phyloP scores from a whole-genome alignment of 2,797 vertebrate genomes.

The Poeciliopsis paucimaculata region DNA sequence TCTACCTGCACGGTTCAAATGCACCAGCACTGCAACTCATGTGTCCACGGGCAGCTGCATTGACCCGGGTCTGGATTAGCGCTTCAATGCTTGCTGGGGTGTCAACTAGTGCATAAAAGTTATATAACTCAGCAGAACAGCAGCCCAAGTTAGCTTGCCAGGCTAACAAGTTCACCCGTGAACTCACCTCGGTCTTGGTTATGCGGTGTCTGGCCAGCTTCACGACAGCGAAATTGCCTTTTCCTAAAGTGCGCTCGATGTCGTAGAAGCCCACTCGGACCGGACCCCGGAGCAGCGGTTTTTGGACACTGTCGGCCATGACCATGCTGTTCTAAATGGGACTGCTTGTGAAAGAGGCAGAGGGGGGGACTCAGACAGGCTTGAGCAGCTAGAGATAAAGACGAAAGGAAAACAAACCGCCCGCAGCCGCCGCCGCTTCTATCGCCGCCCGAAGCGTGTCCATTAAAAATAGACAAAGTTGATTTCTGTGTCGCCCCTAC shows the following conservation, averaged over 20 bases:
- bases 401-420: constrained; percentile 72
- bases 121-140: constrained; percentile 72
- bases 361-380: constrained; percentile 43
- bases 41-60: constrained; percentile 31
- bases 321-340: constrained; percentile 91
- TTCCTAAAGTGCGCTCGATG: constrained; percentile 97
- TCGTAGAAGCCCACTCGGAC: constrained; percentile 99
- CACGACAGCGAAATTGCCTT: constrained; percentile 98
- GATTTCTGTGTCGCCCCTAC: constrained; percentile 65
- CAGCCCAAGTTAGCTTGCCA: constrained; percentile 71
- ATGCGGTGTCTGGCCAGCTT: constrained; percentile 97
- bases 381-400: constrained; percentile 71
- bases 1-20: constrained; percentile 56
- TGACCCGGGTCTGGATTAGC: constrained; percentile 47
- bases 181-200: constrained; percentile 96
- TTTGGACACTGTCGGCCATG: constrained; percentile 95
- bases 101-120: constrained; percentile 74
- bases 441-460: constrained; percentile 70
- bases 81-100: constrained; percentile 36
- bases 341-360: constrained; percentile 63
- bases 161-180: constrained; percentile 61
- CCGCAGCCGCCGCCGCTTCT: constrained; percentile 52
- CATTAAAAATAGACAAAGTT: constrained; percentile 80
- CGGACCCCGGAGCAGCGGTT: constrained; percentile 89
- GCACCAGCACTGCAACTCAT: constrained; percentile 40